Conservation (phyloP, 2,113 vertebrate species). For the Turnix velox region DNA sequence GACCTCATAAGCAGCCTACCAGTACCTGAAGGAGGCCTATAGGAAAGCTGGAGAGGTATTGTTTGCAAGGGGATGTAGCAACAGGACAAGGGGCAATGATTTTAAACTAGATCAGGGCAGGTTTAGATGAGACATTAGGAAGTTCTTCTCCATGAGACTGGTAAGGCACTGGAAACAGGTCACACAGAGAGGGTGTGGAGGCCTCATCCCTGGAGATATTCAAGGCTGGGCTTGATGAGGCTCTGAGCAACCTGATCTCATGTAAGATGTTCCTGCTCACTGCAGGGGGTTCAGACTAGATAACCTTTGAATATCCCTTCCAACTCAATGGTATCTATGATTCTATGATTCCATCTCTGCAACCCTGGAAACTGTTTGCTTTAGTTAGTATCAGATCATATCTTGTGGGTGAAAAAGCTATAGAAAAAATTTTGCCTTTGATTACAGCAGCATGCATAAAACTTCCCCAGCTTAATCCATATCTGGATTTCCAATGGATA, state of each 20-base stretch:
- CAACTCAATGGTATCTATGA: background rate
- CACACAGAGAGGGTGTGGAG: background rate
- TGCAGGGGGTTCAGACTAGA: too few species aligned
- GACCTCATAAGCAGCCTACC: too few species aligned
- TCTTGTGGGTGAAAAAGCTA: background rate
- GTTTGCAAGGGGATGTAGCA: too few species aligned
- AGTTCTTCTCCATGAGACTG: too few species aligned
- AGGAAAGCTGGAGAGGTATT: too few species aligned
- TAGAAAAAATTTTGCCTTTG: background rate
- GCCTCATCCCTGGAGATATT: background rate
- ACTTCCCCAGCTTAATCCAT: background rate
- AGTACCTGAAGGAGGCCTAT: too few species aligned
- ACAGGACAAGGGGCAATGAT: too few species aligned
- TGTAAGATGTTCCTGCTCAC: background rate
- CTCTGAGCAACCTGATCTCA: background rate
- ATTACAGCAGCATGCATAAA: background rate
- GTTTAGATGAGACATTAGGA: too few species aligned
- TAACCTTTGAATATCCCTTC: background rate
- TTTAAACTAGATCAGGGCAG: too few species aligned
- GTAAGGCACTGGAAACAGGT: too few species aligned
- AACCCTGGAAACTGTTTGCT: background rate
- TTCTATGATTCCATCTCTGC: background rate
- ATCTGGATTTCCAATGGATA: background rate
- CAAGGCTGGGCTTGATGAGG: background rate
- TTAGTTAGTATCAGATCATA: background rate